Conservation (phyloP, 2,113 vertebrate genomes). For the Ranitomeya variabilis region DNA sequence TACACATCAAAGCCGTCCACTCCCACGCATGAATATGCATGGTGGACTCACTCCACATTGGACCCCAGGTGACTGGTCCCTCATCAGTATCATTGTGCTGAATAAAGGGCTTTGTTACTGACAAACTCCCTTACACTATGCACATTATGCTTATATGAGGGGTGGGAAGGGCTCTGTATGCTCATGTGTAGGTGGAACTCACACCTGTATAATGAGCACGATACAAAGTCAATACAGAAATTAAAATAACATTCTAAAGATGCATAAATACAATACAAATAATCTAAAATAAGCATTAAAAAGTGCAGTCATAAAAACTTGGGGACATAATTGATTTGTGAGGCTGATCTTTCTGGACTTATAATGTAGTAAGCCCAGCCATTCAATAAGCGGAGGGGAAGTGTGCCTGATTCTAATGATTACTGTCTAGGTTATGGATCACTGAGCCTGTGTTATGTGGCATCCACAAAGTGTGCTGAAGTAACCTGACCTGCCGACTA, state of each 20-base stretch:
- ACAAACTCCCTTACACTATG: background rate
- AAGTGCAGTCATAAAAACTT: no score
- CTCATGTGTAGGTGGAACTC: background rate
- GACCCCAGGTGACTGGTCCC: background rate
- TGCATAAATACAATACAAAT: background rate
- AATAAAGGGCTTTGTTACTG: background rate
- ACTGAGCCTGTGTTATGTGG: background rate
- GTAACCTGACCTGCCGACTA: conserved; percentile 33
- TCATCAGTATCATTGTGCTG: background rate
- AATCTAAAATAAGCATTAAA: no score
- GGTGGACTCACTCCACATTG: background rate
- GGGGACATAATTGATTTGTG: background rate
- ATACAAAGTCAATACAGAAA: background rate
- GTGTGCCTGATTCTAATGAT: conserved; percentile 17
- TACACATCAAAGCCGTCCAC: conserved; percentile 34
- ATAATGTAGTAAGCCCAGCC: background rate
- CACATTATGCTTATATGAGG: background rate
- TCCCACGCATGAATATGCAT: conserved; percentile 32
- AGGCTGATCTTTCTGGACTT: background rate
- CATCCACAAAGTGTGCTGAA: background rate
- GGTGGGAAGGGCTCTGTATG: background rate
- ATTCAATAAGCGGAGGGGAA: background rate
- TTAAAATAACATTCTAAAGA: background rate
- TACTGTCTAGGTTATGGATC: background rate
- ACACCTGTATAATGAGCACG: background rate